Evolutionary conservation across 2,797 vertebrate genomes (phyloP), one percentile per base, ranked within the genome.

Genomic region (Anas flavirostris): DNA sequence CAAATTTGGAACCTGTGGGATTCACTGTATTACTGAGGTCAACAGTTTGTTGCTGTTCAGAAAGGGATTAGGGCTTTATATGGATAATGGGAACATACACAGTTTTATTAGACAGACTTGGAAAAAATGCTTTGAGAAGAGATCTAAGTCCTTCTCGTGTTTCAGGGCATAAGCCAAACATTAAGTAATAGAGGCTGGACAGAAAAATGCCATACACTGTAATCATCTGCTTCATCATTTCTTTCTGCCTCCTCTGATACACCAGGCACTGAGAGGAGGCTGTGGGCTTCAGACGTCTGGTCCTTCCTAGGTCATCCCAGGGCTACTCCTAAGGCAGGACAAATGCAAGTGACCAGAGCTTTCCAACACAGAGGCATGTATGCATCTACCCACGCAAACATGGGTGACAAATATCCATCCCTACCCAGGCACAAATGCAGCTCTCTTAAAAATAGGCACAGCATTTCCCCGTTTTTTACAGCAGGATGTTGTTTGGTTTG

Each of bases 401-500:
- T 16, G 17, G 52, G 23, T 55, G 83, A 50, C 23, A 59, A 66
- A 43, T 33, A 67, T 73, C n/a, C 56, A 59, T 64, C 37, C 60
- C 50, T 43, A 77, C 35, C 21, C 53, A 73, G 60, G 52, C 72
- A 95, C 6, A 2, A 84, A 82, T 6, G 28, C 44, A 72, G 50
- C 23, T 77, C 90, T 90, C 81, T 80, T 82, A 85, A 72, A 94
- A 86, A 22, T 59, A 88, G 90, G 48, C 69, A 76, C 52, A 70
- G 59, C 46, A 1, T 91, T 97, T 84, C 48, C 63, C 37, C 2
- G 31, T 63, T 91, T 78, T 97, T 97, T 97, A 93, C 82, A 91
- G 83, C 88, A 97, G 93, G 95, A 96, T 96, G 95, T 81, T 97
- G 86, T 96, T 95, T 87, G 13, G 91, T 94, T 94, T 96, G 92